Evolutionary conservation across 2,888 invertebrate species (phyloP).

Genomic region (Portevinia maculata): DNA sequence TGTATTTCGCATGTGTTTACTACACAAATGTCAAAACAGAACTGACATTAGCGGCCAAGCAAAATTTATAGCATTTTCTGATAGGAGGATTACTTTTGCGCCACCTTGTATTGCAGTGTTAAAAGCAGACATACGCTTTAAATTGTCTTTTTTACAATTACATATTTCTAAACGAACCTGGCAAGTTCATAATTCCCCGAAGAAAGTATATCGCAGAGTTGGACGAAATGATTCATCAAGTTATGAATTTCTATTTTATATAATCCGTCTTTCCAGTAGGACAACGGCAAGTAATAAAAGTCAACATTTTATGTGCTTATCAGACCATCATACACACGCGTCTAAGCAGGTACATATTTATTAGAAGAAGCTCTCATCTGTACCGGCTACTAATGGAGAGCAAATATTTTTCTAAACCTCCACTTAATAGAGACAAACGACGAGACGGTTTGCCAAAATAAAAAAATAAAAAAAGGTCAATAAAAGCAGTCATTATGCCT

Average conservation of each 20-base stretch:
- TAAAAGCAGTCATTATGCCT: slow-evolving; percentile 68
- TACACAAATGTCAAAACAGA: too few relatives aligned
- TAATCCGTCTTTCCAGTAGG: slow-evolving; percentile 7
- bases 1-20: too few relatives aligned
- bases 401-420: slow-evolving; percentile 51
- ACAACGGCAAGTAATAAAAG: slow-evolving; percentile 52
- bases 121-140: too few relatives aligned
- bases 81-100: too few relatives aligned
- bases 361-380: slow-evolving; percentile 29
- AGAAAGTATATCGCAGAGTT: slow-evolving; percentile 33
- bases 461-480: slow-evolving; percentile 56
- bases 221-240: slow-evolving; percentile 6
- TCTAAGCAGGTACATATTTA: slow-evolving; percentile 11
- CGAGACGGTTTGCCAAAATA: background rate
- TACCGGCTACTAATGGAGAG: slow-evolving; percentile 50
- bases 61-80: too few relatives aligned
- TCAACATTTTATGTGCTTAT: slow-evolving; percentile 41
- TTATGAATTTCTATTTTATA: slow-evolving; percentile 48
- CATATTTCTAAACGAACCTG: too few relatives aligned
- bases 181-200: slow-evolving; percentile 16
- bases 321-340: slow-evolving; percentile 16
- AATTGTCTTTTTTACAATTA: too few relatives aligned
- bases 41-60: too few relatives aligned
- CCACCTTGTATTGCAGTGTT: too few relatives aligned
- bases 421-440: slow-evolving; percentile 33